These are phyloP conservation scores for Epinephelus cyanopodus DNA, from an alignment of 2,113 vertebrate species.

Conservation along the genomic window DNA sequence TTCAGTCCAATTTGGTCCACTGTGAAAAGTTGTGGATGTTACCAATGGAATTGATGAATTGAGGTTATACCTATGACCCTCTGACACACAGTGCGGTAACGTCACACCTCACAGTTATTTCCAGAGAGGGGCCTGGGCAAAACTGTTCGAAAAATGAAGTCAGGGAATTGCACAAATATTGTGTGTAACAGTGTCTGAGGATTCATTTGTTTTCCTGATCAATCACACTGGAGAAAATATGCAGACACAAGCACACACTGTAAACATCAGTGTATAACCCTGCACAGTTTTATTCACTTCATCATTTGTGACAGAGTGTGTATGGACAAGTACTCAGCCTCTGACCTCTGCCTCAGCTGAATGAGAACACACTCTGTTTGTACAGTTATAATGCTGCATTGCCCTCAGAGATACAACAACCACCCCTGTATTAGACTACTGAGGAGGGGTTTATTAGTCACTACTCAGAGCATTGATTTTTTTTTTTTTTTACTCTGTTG, in stretches of 20 bases:
- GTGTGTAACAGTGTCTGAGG: not conserved
- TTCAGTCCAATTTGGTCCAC: too few relatives aligned
- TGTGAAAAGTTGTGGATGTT: too few relatives aligned
- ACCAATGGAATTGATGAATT: too few relatives aligned
- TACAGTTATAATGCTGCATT: slow-evolving; percentile 58
- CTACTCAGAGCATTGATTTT: slow-evolving; percentile 63
- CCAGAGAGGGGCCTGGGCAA: not conserved
- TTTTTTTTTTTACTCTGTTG: slow-evolving; percentile 29
- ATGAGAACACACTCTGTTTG: slow-evolving; percentile 60
- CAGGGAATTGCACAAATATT: not conserved
- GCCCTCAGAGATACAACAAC: slow-evolving; percentile 66
- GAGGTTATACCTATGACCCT: too few relatives aligned
- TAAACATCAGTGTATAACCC: slow-evolving; percentile 22
- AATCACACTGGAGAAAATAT: not conserved
- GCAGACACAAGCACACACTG: not conserved
- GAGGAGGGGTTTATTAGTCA: slow-evolving; percentile 67
- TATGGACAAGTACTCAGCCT: slow-evolving; percentile 19
- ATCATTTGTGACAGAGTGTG: slow-evolving; percentile 32
- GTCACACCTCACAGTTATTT: too few relatives aligned
- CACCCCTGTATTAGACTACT: slow-evolving; percentile 46
- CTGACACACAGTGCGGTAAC: too few relatives aligned
- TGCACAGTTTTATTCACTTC: slow-evolving; percentile 16
- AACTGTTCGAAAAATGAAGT: not conserved
- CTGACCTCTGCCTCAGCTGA: slow-evolving; percentile 49
- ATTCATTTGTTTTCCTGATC: not conserved